These are phyloP conservation scores for Microplitis manilae DNA, from an alignment of 2,888 invertebrate genomes.

Conservation along the genomic window DNA sequence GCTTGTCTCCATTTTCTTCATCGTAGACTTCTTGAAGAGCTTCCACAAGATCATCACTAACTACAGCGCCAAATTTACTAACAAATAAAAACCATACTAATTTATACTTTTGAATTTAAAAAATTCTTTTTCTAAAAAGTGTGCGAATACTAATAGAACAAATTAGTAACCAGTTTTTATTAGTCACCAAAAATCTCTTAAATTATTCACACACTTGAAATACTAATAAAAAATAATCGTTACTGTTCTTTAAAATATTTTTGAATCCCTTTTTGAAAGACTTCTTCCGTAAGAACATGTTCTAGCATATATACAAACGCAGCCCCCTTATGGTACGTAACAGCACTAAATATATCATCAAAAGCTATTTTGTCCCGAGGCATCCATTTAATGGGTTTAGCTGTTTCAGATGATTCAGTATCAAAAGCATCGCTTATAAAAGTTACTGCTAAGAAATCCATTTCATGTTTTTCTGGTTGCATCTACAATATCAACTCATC, in stretches of 20 bases:
- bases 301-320: constrained; percentile 76
- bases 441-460: background rate
- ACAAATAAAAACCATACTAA: background rate
- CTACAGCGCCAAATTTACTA: constrained; percentile 47
- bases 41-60: constrained; percentile 53
- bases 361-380: constrained; percentile 74
- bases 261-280: constrained; percentile 75
- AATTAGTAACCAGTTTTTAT: background rate
- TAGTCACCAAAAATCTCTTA: background rate
- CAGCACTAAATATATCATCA: constrained; percentile 74
- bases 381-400: constrained; percentile 73
- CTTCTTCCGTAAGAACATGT: constrained; percentile 73
- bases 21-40: constrained; percentile 50
- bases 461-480: background rate
- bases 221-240: constrained; percentile 38
- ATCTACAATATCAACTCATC: background rate
- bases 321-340: constrained; percentile 76
- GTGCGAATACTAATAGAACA: background rate
- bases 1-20: constrained; percentile 48
- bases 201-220: background rate
- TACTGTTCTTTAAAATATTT: constrained; percentile 71
- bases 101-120: background rate
- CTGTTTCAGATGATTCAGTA: constrained; percentile 36
- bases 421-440: background rate
- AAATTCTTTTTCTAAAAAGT: background rate